These are phyloP conservation scores for Rissa tridactyla DNA, from an alignment of 2,113 vertebrate species.

Conservation along the genomic window DNA sequence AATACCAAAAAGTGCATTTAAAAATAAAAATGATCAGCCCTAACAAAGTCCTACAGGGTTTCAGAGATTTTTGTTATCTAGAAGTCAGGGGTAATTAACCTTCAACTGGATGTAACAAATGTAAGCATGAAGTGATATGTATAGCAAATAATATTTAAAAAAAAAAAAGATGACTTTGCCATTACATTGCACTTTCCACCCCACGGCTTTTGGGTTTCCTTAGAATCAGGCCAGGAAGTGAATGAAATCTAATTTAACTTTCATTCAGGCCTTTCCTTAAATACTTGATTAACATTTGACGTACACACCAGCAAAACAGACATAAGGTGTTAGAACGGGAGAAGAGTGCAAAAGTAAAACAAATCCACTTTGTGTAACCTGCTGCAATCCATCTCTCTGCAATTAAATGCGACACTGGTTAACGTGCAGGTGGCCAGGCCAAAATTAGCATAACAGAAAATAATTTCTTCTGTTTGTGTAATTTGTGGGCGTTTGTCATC, in stretches of 20 bases:
- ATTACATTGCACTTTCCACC: not conserved
- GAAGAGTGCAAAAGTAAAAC: not conserved
- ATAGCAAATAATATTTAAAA: not conserved
- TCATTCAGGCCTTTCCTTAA: not conserved
- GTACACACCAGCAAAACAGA: not conserved
- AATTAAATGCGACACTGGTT: not conserved
- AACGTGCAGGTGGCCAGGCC: conserved; percentile 16
- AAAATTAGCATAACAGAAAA: conserved; percentile 44
- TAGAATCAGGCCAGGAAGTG: not conserved
- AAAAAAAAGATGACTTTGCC: not conserved
- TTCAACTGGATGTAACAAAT: not conserved
- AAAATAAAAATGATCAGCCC: not conserved
- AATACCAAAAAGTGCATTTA: not conserved
- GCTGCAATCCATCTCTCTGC: not conserved
- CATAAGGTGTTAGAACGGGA: not conserved
- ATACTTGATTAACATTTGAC: not conserved
- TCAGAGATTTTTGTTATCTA: not conserved
- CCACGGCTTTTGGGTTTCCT: not conserved
- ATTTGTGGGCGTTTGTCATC: conserved; percentile 53
- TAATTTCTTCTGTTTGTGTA: conserved; percentile 16
- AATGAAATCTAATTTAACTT: not conserved
- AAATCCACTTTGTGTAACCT: not conserved
- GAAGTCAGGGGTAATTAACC: not conserved
- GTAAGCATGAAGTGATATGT: not conserved
- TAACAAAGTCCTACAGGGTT: not conserved